phyloP scores from a whole-genome alignment of 2,113 vertebrate species.

The Dromas ardeola region DNA sequence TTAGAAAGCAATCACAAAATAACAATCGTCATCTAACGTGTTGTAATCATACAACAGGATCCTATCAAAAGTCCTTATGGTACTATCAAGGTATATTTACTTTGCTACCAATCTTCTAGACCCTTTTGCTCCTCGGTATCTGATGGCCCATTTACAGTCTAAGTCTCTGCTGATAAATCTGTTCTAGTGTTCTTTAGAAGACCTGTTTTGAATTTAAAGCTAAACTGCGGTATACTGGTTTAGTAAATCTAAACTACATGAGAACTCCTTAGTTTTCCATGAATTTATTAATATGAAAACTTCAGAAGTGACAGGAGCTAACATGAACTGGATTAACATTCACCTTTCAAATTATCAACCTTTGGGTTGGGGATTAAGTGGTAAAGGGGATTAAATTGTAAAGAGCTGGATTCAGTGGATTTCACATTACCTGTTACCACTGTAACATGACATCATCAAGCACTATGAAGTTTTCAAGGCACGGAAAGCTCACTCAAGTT shows the following conservation, averaged over 20 bases:
- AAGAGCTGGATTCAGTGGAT: not conserved
- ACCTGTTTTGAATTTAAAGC: not conserved
- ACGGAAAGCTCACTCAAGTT: not conserved
- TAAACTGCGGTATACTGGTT: not conserved
- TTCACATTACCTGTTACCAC: not conserved
- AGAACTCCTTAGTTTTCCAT: not conserved
- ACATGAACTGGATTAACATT: not conserved
- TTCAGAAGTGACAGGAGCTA: not conserved
- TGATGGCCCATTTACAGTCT: not conserved
- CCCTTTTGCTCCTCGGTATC: not conserved
- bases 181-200: not conserved
- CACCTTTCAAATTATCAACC: not conserved
- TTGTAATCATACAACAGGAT: not conserved
- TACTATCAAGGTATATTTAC: not conserved
- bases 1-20: not conserved
- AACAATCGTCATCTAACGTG: not conserved
- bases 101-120: not conserved
- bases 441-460: not conserved
- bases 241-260: not conserved
- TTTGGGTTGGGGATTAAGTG: not conserved
- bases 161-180: not conserved
- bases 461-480: not conserved
- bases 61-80: not conserved
- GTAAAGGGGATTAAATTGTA: not conserved
- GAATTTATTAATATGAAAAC: not conserved